These are phyloP conservation scores for Drosophila nebulosa DNA, from an alignment of 1,140 invertebrate genomes.

Conservation along the genomic window DNA sequence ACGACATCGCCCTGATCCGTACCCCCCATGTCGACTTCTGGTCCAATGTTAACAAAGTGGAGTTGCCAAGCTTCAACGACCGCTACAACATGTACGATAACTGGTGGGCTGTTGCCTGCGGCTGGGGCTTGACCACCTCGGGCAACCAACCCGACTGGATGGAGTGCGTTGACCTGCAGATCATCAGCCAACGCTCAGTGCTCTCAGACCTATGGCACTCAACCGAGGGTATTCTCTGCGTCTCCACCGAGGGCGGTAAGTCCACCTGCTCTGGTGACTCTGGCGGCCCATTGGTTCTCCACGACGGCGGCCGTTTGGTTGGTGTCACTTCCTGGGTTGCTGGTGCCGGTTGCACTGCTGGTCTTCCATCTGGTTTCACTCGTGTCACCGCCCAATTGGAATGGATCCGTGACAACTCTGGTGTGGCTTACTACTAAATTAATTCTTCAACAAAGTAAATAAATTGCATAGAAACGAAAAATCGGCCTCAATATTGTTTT, in stretches of 20 bases:
- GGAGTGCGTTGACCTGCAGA: slow-evolving; percentile 6
- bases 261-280: slow-evolving; percentile 55
- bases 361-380: slow-evolving; percentile 81
- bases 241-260: slow-evolving; percentile 10
- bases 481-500: neutral
- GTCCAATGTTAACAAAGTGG: slow-evolving; percentile 25
- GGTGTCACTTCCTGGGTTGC: slow-evolving; percentile 80
- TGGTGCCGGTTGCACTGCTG: slow-evolving; percentile 23
- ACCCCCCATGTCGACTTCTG: slow-evolving; percentile 13
- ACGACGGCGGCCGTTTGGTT: slow-evolving; percentile 70
- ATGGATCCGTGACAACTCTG: slow-evolving; percentile 81
- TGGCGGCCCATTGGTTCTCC: slow-evolving; percentile 80
- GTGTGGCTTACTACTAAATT: slow-evolving; percentile 14
- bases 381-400: slow-evolving; percentile 82
- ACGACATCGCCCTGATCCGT: slow-evolving; percentile 52
- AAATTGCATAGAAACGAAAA: neutral
- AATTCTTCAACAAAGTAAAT: neutral
- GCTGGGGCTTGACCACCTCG: slow-evolving; percentile 40
- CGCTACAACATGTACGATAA: slow-evolving; percentile 36
- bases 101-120: slow-evolving; percentile 38
- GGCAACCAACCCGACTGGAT: neutral
- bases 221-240: slow-evolving; percentile 20
- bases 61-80: slow-evolving; percentile 21
- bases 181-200: slow-evolving; percentile 1
- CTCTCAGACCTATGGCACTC: slow-evolving; percentile 9